Evolutionary conservation across 2,888 invertebrate genomes (phyloP).

Genomic region (Cetonia aurata): DNA sequence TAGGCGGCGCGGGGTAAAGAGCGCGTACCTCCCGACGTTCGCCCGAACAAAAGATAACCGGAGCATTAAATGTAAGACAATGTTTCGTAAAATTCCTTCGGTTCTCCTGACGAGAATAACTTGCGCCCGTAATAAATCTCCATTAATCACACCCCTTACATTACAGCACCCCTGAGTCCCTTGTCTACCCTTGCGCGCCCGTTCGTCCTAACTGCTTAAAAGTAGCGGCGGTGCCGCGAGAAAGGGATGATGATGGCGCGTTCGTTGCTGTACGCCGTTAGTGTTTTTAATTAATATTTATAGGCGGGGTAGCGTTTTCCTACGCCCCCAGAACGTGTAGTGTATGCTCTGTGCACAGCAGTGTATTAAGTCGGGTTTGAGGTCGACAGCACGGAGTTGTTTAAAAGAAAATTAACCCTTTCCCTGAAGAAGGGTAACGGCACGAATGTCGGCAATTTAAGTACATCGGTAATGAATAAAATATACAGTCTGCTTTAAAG

Average conservation of each 20-base stretch:
- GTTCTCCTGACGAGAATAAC: slow-evolving; percentile 30
- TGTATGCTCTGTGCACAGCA: too few relatives aligned
- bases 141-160: slow-evolving; percentile 29
- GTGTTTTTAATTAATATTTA: slow-evolving; percentile 34
- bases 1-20: background rate
- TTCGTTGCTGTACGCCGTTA: background rate
- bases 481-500: background rate
- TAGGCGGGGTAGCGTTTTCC: slow-evolving; percentile 8
- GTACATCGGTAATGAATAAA: slow-evolving; percentile 18
- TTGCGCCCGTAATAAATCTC: slow-evolving; percentile 31
- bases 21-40: background rate
- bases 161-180: background rate
- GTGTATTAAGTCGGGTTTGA: slow-evolving; percentile 1
- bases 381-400: background rate
- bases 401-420: slow-evolving; percentile 30
- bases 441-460: background rate
- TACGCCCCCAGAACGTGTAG: background rate
- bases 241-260: slow-evolving; percentile 4
- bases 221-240: background rate
- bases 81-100: slow-evolving; percentile 25
- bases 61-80: slow-evolving; percentile 35
- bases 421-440: slow-evolving; percentile 1
- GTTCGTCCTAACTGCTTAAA: slow-evolving; percentile 12
- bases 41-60: slow-evolving; percentile 24
- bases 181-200: background rate